phyloP scores from a whole-genome alignment of 35 echinoderm and acorn worm species.

The Apostichopus californicus region DNA sequence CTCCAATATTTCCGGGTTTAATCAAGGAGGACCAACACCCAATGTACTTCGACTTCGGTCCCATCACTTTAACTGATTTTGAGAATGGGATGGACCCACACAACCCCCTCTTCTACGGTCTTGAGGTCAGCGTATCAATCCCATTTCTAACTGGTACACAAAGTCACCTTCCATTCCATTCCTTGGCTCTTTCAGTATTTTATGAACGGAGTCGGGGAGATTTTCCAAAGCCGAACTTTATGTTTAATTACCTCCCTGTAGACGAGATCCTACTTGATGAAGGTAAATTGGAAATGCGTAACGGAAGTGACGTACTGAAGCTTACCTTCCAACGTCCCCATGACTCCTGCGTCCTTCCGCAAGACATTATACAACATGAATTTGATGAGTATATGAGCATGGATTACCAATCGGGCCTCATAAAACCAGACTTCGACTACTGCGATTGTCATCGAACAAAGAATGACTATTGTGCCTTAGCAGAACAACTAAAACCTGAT shows the following conservation, averaged over 20 bases:
- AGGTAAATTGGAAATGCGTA: not conserved
- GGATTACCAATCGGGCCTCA: not conserved
- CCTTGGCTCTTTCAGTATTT: not conserved
- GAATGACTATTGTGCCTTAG: not conserved
- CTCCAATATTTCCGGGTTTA: not conserved
- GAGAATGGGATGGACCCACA: not conserved
- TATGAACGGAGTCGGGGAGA: slow-evolving; percentile 24
- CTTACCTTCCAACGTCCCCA: not conserved
- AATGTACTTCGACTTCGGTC: not conserved
- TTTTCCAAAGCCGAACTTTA: not conserved
- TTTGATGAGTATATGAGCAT: not conserved
- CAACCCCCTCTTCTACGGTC: not conserved
- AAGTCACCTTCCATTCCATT: not conserved
- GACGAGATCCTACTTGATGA: slow-evolving; percentile 3
- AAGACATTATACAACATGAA: not conserved
- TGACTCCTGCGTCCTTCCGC: not conserved
- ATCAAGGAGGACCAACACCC: not conserved
- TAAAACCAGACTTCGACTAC: not conserved
- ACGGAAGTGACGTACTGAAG: not conserved
- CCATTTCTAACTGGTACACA: not conserved
- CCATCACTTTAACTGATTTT: not conserved
- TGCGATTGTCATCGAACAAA: not conserved
- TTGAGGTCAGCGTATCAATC: not conserved
- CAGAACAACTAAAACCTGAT: not conserved
- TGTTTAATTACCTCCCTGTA: slow-evolving; percentile 8